Evolutionary conservation across 2,888 invertebrate genomes (phyloP).

Genomic region (Epirrita christyi): DNA sequence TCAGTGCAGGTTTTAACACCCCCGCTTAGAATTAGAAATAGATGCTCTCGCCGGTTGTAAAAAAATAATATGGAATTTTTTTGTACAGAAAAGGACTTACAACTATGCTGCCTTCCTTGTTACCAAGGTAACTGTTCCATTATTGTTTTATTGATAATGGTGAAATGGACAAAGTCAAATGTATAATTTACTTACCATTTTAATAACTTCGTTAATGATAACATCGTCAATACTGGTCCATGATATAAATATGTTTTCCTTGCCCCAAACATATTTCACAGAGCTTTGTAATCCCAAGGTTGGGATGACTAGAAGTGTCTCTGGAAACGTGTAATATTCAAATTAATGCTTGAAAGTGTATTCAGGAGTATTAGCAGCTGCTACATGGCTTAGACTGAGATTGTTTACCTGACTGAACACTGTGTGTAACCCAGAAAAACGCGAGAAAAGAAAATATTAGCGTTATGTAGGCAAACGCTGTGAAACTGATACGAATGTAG

Average conservation of each 20-base stretch:
- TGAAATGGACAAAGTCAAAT: too few relatives aligned
- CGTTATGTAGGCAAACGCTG: slow-evolving; percentile 59
- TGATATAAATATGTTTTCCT: slow-evolving; percentile 69
- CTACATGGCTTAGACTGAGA: too few relatives aligned
- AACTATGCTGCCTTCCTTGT: too few relatives aligned
- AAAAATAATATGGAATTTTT: too few relatives aligned
- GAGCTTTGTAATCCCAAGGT: slow-evolving; percentile 76
- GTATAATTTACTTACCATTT: slow-evolving; percentile 58
- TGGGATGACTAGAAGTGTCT: slow-evolving; percentile 72
- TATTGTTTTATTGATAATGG: too few relatives aligned
- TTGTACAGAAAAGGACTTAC: too few relatives aligned
- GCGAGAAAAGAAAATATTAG: slow-evolving; percentile 64
- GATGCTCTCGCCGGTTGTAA: too few relatives aligned
- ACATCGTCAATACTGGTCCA: slow-evolving; percentile 77
- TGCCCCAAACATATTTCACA: slow-evolving; percentile 72
- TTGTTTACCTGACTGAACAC: slow-evolving; percentile 71
- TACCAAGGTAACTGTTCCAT: too few relatives aligned
- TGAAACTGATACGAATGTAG: slow-evolving; percentile 66
- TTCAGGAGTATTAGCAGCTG: too few relatives aligned
- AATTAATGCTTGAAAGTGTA: too few relatives aligned
- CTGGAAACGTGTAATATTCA: slow-evolving; percentile 50
- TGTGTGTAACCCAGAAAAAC: slow-evolving; percentile 76
- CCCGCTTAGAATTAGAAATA: too few relatives aligned
- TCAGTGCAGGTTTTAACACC: too few relatives aligned
- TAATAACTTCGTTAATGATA: slow-evolving; percentile 79